Evolutionary conservation across 2,113 vertebrate species (phyloP).

Genomic region (Peucedramus taeniatus): DNA sequence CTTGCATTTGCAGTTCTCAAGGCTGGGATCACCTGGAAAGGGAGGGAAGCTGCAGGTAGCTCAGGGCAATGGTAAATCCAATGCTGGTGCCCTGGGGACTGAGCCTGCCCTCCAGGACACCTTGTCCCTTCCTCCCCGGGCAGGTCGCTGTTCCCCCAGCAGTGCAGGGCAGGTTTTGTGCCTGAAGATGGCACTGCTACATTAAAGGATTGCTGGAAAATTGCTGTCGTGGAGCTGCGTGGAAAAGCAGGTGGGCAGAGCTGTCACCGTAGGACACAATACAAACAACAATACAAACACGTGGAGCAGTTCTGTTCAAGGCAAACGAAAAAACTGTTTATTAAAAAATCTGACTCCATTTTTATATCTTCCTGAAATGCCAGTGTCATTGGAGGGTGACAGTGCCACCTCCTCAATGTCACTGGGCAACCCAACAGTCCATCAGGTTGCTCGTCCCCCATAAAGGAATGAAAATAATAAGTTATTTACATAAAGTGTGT

Average conservation of each 20-base stretch:
- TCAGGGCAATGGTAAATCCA: fast-evolving
- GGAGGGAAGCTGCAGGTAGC: neutral
- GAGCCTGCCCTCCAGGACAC: neutral
- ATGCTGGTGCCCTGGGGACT: neutral
- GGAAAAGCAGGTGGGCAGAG: fast-evolving
- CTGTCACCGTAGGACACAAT: too few relatives aligned
- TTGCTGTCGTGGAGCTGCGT: fast-evolving
- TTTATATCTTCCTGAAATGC: too few relatives aligned
- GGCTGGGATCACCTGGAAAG: neutral
- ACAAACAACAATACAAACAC: too few relatives aligned
- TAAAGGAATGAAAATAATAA: too few relatives aligned
- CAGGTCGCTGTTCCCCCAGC: neutral
- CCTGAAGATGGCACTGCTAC: constrained; percentile 45
- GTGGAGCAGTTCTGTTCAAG: too few relatives aligned
- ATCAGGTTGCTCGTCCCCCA: too few relatives aligned
- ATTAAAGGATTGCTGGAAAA: neutral
- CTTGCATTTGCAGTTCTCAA: neutral
- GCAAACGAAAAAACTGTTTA: too few relatives aligned
- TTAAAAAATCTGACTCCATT: too few relatives aligned
- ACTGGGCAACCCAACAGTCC: too few relatives aligned
- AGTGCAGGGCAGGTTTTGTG: neutral
- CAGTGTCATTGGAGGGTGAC: too few relatives aligned
- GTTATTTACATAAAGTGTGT: too few relatives aligned
- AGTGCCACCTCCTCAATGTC: too few relatives aligned
- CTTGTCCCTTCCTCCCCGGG: neutral